Base-by-base conservation (phyloP, 2,797 vertebrate species). In the Chaetophractus vellerosus region DNA sequence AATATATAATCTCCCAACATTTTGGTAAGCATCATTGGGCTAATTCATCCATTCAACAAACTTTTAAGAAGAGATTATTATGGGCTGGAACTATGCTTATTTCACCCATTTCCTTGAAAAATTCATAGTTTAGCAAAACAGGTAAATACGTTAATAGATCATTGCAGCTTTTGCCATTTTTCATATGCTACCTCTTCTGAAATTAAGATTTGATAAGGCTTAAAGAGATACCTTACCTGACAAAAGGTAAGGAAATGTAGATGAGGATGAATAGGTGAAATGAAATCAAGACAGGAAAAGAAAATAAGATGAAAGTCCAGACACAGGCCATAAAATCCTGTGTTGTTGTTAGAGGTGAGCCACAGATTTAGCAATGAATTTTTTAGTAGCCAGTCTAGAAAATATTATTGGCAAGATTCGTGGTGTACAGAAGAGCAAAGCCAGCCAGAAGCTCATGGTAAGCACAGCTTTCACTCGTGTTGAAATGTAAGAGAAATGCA, bases 221-320 rank as follows among this genome's bases (percentile, higher is more conserved):
- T 93, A 86, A 93, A 12, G 24, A 93, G n/a, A 72, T 85, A 59
- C 2, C 69, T n/a, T n/a, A n/a, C 19, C 50, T 45, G 26, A 81
- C 61, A 63, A 82, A 88, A 90, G 18, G 28, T 69, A 78, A 57
- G 94, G 57, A 80, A 91, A 95, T 93, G 61, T 48, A 87, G 96
- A 91, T 52, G 31, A 61, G 18, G 6, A 45, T 91, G 18, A 76
- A n/a, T 61, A 88, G 38, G 52, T 83, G 26, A 81, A 91, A 90
- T 63, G 52, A 82, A 95, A 50, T 64, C 16, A 94, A 90, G 28
- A 85, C 3, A 79, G 81, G 63, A 75, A 96, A 84, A 93, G 15
- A 87, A 91, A 91, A 69, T 26, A 57, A 57, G 33, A 38, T 36
- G 6, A 81, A 31, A 33, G 7, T 75, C 45, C 45, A 66, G 31